Conservation (phyloP, 2,888 invertebrate species). For the Podabrus alpinus region DNA sequence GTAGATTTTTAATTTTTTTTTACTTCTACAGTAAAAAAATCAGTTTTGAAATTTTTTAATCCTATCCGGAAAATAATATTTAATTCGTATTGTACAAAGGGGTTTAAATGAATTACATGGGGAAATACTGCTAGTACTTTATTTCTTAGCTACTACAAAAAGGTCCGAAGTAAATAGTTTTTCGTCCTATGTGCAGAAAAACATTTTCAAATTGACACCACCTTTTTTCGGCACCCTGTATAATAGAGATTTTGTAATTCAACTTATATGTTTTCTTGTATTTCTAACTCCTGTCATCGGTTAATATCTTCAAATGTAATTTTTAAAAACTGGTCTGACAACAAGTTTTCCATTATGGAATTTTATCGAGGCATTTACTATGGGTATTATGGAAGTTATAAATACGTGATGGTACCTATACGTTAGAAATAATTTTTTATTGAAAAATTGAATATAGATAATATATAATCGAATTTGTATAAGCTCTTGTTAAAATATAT, state of each 20-base stretch:
- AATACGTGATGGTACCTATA: background rate
- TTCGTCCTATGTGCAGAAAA: no score
- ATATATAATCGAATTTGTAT: background rate
- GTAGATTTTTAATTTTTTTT: no score
- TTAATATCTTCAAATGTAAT: background rate
- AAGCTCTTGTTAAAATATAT: background rate
- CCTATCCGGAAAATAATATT: no score
- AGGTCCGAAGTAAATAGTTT: no score
- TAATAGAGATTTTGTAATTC: background rate
- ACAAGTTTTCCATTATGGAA: background rate
- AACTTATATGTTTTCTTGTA: background rate
- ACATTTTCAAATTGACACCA: no score
- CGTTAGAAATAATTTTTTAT: background rate
- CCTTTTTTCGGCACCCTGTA: no score
- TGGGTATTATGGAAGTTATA: background rate
- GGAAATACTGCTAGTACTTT: no score
- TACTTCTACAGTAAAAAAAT: no score
- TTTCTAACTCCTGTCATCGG: background rate
- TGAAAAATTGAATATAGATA: background rate
- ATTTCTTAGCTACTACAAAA: no score
- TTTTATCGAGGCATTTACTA: background rate
- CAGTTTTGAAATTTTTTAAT: no score
- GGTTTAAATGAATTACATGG: no score
- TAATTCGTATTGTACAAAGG: no score
- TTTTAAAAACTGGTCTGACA: background rate